Conservation (phyloP, 1,140 invertebrate species). For the Asbolus verrucosus region DNA sequence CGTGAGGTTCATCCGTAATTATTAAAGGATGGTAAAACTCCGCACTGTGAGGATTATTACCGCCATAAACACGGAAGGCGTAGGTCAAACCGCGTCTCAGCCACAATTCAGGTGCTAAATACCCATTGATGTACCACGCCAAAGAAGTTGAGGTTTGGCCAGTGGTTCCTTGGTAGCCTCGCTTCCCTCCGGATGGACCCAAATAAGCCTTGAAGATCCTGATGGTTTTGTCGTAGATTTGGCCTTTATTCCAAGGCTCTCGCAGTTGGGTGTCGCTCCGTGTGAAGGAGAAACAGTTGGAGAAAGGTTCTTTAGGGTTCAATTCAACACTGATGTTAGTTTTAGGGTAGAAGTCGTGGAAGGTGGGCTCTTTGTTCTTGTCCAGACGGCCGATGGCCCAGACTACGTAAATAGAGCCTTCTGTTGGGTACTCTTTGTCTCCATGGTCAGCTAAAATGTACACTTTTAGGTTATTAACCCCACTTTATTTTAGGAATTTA, state of each 20-base stretch:
- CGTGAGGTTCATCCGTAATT: constrained; percentile 87
- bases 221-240: constrained; percentile 83
- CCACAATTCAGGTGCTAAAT: constrained; percentile 87
- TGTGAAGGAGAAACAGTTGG: constrained; percentile 80
- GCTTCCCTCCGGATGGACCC: constrained; percentile 83
- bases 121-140: constrained; percentile 90
- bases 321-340: constrained; percentile 76
- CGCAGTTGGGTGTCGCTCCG: constrained; percentile 63
- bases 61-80: constrained; percentile 84
- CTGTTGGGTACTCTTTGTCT: constrained; percentile 80
- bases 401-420: constrained; percentile 77
- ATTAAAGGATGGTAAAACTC: constrained; percentile 93
- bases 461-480: neutral
- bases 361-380: constrained; percentile 82
- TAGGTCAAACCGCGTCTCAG: constrained; percentile 88
- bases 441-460: constrained; percentile 76
- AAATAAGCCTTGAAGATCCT: constrained; percentile 81
- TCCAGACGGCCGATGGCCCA: constrained; percentile 90
- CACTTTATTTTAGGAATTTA: too few relatives aligned
- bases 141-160: constrained; percentile 71
- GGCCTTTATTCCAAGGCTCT: constrained; percentile 80
- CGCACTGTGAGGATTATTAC: constrained; percentile 90
- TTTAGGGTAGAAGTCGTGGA: constrained; percentile 85
- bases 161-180: constrained; percentile 81
- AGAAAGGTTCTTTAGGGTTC: constrained; percentile 71